Evolutionary conservation across 2,888 invertebrate genomes (phyloP).

Genomic region (Morinoia aosen): DNA sequence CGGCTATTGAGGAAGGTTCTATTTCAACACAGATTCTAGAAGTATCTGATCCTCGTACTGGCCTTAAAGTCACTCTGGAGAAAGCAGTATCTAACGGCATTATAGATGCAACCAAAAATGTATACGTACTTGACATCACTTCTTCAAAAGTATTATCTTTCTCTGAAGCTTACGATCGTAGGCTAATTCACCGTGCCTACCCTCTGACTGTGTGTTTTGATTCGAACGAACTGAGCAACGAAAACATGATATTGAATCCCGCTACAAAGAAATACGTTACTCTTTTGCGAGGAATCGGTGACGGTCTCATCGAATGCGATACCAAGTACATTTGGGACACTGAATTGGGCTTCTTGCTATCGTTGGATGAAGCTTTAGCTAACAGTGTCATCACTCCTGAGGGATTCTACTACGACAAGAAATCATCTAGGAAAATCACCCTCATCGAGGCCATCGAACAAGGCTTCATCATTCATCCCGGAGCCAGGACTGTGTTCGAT

Average conservation of each 20-base stretch:
- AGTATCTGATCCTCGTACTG: slow-evolving; percentile 85
- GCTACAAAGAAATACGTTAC: slow-evolving; percentile 82
- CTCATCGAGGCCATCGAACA: slow-evolving; percentile 90
- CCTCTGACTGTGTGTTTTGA: slow-evolving; percentile 90
- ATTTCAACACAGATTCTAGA: slow-evolving; percentile 85
- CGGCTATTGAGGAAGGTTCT: slow-evolving; percentile 84
- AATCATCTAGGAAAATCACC: slow-evolving; percentile 81
- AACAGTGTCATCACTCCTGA: slow-evolving; percentile 84
- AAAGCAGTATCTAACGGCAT: slow-evolving; percentile 85
- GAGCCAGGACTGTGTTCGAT: slow-evolving; percentile 90
- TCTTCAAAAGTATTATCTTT: slow-evolving; percentile 73
- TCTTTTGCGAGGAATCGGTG: slow-evolving; percentile 86
- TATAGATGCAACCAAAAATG: slow-evolving; percentile 85
- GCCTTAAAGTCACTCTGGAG: slow-evolving; percentile 84
- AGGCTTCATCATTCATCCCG: slow-evolving; percentile 89
- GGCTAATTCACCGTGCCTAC: slow-evolving; percentile 88
- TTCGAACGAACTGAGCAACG: slow-evolving; percentile 82
- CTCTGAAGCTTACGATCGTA: slow-evolving; percentile 85
- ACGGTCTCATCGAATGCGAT: slow-evolving; percentile 89
- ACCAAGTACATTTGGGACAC: slow-evolving; percentile 88
- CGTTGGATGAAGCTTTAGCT: slow-evolving; percentile 87
- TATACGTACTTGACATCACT: slow-evolving; percentile 82
- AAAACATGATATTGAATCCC: slow-evolving; percentile 85
- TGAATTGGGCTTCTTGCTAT: slow-evolving; percentile 83
- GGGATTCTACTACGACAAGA: slow-evolving; percentile 81